phyloP scores from a whole-genome alignment of 2,113 vertebrate genomes.

The Oenanthe oenanthe region DNA sequence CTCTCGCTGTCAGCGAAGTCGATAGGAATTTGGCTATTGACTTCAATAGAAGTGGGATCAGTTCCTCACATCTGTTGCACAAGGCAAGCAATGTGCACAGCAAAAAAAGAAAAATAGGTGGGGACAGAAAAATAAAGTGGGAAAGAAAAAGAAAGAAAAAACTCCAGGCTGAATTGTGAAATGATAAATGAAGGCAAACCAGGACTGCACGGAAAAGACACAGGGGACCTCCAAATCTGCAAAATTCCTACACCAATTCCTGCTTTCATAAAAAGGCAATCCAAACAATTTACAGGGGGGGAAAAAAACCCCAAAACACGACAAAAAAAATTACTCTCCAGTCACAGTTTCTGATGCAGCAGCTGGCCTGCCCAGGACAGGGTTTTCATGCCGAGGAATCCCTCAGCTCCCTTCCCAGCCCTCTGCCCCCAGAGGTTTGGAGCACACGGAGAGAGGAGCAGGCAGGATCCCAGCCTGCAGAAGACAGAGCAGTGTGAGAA shows the following conservation, averaged over 20 bases:
- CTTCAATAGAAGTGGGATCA: constrained; percentile 63
- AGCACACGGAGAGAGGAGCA: fast-evolving
- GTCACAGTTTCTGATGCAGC: neutral
- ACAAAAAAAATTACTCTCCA: neutral
- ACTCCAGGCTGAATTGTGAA: neutral
- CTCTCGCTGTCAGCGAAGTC: constrained; percentile 58
- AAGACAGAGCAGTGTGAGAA: constrained; percentile 15
- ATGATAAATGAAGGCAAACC: neutral
- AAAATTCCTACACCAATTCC: neutral
- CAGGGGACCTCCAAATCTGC: neutral
- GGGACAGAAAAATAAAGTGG: neutral
- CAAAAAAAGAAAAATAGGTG: neutral
- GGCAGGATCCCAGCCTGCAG: neutral
- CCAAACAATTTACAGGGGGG: neutral
- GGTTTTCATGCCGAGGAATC: neutral
- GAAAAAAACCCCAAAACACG: fast-evolving
- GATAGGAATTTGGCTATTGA: constrained; percentile 70
- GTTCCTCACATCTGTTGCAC: constrained; percentile 63
- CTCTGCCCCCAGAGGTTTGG: neutral
- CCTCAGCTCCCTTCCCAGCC: neutral
- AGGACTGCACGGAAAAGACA: neutral
- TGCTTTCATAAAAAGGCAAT: neutral
- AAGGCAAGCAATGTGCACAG: constrained; percentile 30
- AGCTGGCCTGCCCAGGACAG: neutral
- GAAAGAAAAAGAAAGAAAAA: neutral